These are phyloP conservation scores for Odontophorus gujanensis DNA, from an alignment of 2,113 vertebrate species.

Conservation along the genomic window DNA sequence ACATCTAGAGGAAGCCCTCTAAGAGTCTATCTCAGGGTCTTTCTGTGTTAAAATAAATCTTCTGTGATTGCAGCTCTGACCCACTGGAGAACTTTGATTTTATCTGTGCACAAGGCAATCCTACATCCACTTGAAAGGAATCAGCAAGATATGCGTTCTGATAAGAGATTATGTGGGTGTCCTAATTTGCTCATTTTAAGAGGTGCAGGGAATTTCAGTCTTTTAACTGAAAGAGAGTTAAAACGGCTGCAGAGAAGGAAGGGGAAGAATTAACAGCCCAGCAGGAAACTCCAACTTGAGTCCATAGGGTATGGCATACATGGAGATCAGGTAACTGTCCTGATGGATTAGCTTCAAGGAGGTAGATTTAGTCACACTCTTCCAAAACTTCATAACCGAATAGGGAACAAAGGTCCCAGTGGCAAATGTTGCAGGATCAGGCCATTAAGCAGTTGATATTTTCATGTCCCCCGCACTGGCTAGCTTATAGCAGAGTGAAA, in stretches of 20 bases:
- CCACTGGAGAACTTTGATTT: not conserved
- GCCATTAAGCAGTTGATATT: not conserved
- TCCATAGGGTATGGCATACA: not conserved
- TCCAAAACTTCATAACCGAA: not conserved
- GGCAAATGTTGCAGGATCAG: not conserved
- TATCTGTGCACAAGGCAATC: not conserved
- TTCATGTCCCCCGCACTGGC: not conserved
- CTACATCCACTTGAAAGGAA: conserved; percentile 1
- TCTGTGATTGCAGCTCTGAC: not conserved
- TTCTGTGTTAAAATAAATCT: not conserved
- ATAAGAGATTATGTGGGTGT: not conserved
- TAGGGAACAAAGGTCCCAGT: not conserved
- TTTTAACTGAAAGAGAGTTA: not conserved
- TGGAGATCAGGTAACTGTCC: not conserved
- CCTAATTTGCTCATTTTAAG: not conserved
- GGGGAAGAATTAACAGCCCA: not conserved
- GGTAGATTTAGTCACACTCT: not conserved
- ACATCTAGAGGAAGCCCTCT: not conserved
- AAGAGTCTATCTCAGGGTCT: not conserved
- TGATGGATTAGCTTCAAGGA: not conserved
- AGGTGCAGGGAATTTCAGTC: not conserved
- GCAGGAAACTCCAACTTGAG: not conserved
- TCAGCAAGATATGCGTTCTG: not conserved
- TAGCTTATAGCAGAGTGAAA: not conserved
- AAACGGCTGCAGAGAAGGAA: not conserved